phyloP scores from a whole-genome alignment of 2,888 invertebrate species.

The Hyles lineata region DNA sequence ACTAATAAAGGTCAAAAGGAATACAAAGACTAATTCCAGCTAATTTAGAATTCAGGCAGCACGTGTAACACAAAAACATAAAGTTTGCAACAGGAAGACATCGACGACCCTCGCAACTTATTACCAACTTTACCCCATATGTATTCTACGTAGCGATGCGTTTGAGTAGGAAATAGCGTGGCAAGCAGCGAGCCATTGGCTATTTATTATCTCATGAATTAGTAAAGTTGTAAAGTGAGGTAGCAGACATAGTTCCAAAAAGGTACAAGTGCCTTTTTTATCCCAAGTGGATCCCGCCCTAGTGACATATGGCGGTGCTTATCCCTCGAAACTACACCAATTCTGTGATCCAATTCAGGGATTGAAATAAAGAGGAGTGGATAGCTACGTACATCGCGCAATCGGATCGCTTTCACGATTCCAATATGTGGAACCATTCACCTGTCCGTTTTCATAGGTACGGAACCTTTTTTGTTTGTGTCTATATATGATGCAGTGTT shows the following conservation, averaged over 20 bases:
- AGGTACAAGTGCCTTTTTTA: conserved; percentile 50
- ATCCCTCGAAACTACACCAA: conserved; percentile 75
- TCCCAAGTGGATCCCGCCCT: conserved; percentile 44
- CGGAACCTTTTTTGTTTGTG: conserved; percentile 23
- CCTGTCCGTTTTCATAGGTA: conserved; percentile 29
- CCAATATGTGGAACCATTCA: conserved; percentile 34
- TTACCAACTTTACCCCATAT: conserved; percentile 10
- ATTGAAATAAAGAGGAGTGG: conserved; percentile 63
- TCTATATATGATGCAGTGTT: conserved; percentile 1
- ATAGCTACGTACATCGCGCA: conserved; percentile 44
- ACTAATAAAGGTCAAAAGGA: background rate
- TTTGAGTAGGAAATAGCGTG: conserved; percentile 21
- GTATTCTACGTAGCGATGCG: conserved; percentile 14
- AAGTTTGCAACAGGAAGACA: conserved; percentile 26
- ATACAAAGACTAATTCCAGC: background rate
- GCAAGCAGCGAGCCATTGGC: conserved; percentile 38
- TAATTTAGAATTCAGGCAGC: conserved; percentile 13
- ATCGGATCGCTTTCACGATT: conserved; percentile 44
- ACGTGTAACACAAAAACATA: conserved; percentile 24
- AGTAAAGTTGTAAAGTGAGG: conserved; percentile 59
- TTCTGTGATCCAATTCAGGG: conserved; percentile 68
- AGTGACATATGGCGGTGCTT: conserved; percentile 72
- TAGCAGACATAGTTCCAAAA: conserved; percentile 51
- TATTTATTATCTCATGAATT: conserved; percentile 63
- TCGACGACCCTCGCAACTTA: conserved; percentile 14